A percentile compares a stretch with the other conserved stretches of the same genome.
phyloP scores from a whole-genome alignment of 2,888 invertebrate species.

The Lamellibrachia columna region DNA sequence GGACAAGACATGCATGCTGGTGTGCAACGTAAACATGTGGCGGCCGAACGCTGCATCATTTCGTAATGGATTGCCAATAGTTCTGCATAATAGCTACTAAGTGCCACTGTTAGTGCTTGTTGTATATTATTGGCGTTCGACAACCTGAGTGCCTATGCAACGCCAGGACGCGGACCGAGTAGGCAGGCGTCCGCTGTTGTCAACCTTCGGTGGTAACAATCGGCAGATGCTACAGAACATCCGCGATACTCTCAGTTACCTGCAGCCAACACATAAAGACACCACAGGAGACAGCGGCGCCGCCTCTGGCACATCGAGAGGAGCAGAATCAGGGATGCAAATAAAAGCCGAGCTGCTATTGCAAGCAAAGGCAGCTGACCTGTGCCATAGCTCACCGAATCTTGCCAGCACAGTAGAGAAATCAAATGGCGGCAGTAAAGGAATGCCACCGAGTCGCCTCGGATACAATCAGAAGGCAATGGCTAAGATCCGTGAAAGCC shows the following conservation, averaged over 20 bases:
- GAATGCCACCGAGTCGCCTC: neutral
- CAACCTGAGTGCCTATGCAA: slow-evolving; percentile 9
- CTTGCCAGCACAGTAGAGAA: neutral
- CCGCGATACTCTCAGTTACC: neutral
- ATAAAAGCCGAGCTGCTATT: neutral
- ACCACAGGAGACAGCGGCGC: slow-evolving; percentile 5
- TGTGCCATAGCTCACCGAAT: neutral
- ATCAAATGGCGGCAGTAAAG: neutral
- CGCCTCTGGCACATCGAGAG: neutral
- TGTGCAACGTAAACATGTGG: neutral
- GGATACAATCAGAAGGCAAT: neutral
- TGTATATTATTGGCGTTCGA: neutral
- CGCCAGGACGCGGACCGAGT: neutral
- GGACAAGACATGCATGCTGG: slow-evolving; percentile 10
- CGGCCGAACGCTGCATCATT: neutral
- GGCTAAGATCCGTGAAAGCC: neutral
- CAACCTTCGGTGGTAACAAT: slow-evolving; percentile 6
- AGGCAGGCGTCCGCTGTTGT: slow-evolving; percentile 5
- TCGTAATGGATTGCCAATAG: slow-evolving; percentile 10
- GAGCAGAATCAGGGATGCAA: neutral
- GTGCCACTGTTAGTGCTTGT: neutral
- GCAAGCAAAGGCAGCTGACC: neutral
- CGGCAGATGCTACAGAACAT: slow-evolving; percentile 2
- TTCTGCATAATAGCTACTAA: neutral
- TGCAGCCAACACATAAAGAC: neutral